Conservation (phyloP, 92 coral and sea anemone genomes). For the Phenganax stokvisi region DNA sequence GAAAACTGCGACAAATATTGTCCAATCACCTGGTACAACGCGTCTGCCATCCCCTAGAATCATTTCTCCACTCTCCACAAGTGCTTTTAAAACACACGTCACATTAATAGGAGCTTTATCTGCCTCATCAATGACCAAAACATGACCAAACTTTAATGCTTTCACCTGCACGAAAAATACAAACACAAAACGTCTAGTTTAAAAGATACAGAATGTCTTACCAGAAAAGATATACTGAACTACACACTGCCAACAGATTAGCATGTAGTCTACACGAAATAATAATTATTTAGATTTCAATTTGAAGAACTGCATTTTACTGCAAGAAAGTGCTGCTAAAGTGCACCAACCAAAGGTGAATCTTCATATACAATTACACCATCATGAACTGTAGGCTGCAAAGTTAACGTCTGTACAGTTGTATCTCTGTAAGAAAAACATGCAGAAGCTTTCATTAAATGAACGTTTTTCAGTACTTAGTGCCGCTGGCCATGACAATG, state of each 20-base stretch:
- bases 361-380: slow-evolving; percentile 96
- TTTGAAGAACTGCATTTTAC: too few species aligned
- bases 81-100: slow-evolving; percentile 85
- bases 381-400: slow-evolving; percentile 93
- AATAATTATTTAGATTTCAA: too few species aligned
- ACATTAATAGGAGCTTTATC: slow-evolving; percentile 98
- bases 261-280: too few species aligned
- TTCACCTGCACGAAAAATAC: slow-evolving; percentile 59
- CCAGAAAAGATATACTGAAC: too few species aligned
- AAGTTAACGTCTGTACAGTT: slow-evolving; percentile 92
- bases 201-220: too few species aligned
- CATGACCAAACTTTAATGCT: slow-evolving; percentile 95
- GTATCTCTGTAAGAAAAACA: slow-evolving; percentile 65
- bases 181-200: neutral
- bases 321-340: neutral
- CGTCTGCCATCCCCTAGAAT: slow-evolving; percentile 94
- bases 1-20: neutral
- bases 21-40: slow-evolving; percentile 64
- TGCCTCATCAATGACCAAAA: slow-evolving; percentile 93
- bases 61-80: slow-evolving; percentile 96
- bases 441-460: neutral
- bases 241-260: too few species aligned
- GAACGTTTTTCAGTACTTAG: neutral
- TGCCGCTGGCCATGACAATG: too few species aligned
- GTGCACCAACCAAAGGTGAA: slow-evolving; percentile 78